Percentiles rank a stretch among this genome's conserved stretches.
These are phyloP conservation scores for Frieseomelitta varia DNA, from an alignment of 1,140 invertebrate genomes.

Conservation along the genomic window DNA sequence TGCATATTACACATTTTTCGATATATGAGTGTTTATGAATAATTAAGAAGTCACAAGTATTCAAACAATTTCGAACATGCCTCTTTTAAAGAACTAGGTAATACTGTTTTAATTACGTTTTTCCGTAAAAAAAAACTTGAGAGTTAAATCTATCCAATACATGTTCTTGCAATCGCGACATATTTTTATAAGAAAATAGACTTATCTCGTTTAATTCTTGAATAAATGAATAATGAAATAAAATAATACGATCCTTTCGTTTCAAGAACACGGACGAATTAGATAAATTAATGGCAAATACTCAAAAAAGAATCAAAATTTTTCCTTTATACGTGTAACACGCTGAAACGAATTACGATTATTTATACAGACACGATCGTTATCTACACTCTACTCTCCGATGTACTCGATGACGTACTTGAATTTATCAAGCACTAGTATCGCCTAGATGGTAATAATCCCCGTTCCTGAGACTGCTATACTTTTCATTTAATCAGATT, in stretches of 20 bases:
- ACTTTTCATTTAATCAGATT: conserved; percentile 41
- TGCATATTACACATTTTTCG: too few species aligned
- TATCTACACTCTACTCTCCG: conserved; percentile 34
- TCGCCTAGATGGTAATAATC: conserved; percentile 49
- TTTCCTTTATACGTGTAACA: too few species aligned
- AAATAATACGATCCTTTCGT: background rate
- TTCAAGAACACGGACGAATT: background rate
- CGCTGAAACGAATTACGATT: conserved; percentile 17
- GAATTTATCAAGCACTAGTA: conserved; percentile 57
- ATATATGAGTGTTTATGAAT: too few species aligned
- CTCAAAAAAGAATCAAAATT: background rate
- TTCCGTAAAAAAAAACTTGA: too few species aligned
- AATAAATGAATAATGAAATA: background rate
- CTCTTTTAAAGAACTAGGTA: too few species aligned
- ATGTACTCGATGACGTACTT: background rate
- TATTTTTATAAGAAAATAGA: too few species aligned
- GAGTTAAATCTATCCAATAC: too few species aligned
- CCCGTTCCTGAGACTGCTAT: conserved; percentile 6
- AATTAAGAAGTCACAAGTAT: too few species aligned
- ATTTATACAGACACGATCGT: conserved; percentile 19
- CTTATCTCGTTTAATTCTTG: too few species aligned
- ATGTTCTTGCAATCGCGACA: too few species aligned
- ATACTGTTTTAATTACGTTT: too few species aligned
- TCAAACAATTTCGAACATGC: too few species aligned
- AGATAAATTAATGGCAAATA: background rate